Evolutionary conservation across 2,888 invertebrate species (phyloP).

Genomic region (Anthrax anthrax): DNA sequence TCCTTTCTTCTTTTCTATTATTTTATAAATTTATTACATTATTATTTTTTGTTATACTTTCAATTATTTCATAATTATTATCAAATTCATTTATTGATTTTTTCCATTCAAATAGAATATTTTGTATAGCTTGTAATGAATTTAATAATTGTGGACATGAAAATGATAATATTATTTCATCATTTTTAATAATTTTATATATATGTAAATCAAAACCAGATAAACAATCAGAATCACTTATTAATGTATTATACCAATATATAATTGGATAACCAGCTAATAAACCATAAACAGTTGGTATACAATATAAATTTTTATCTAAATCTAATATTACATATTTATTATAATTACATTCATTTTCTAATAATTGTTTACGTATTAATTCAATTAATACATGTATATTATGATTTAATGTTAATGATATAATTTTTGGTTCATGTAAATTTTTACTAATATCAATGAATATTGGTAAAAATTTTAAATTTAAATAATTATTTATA

Average conservation of each 20-base stretch:
- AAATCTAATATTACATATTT: constrained; percentile 1
- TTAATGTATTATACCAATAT: constrained; percentile 19
- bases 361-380: constrained; percentile 4
- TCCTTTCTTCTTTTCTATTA: too few species aligned
- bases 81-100: too few species aligned
- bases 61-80: too few species aligned
- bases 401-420: background rate
- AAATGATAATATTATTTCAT: constrained; percentile 8
- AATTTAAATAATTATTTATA: constrained; percentile 8
- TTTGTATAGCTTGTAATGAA: background rate
- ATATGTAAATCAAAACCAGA: constrained; percentile 8
- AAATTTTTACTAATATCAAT: constrained; percentile 13
- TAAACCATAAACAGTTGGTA: constrained; percentile 22
- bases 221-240: constrained; percentile 7
- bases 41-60: background rate
- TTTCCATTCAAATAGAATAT: too few species aligned
- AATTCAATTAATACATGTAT: constrained; percentile 3
- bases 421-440: constrained; percentile 8
- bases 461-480: constrained; percentile 5
- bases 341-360: background rate
- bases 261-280: constrained; percentile 25
- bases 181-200: constrained; percentile 7
- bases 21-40: background rate
- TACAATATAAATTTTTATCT: constrained; percentile 15
- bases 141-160: constrained; percentile 7